These are phyloP conservation scores for Agonopterix arenella DNA, from an alignment of 2,888 invertebrate genomes.

Conservation along the genomic window DNA sequence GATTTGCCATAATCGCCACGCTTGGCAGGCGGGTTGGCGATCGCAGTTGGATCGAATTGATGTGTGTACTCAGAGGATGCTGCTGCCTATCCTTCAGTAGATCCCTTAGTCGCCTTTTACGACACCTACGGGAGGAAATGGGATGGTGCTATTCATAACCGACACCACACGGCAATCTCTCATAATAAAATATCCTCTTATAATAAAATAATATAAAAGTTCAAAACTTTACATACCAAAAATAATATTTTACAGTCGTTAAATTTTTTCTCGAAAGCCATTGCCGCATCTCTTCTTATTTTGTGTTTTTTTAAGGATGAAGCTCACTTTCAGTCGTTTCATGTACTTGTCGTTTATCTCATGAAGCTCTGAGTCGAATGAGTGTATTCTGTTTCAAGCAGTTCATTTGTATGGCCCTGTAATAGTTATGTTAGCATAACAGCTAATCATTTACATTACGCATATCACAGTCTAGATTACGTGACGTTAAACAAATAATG, in stretches of 20 bases:
- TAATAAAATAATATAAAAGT: no score
- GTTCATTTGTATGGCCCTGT: constrained; percentile 45
- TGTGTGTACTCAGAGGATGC: no score
- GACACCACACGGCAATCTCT: no score
- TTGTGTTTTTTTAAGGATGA: constrained; percentile 13
- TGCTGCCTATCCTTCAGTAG: no score
- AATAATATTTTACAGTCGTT: constrained; percentile 36
- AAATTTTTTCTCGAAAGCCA: constrained; percentile 39
- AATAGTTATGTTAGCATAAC: constrained; percentile 48
- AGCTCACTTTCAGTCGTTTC: constrained; percentile 30
- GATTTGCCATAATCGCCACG: no score
- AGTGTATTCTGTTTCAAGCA: constrained; percentile 21
- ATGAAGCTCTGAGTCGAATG: constrained; percentile 48
- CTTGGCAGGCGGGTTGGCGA: no score
- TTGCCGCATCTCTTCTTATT: constrained; percentile 32
- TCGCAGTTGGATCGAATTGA: no score
- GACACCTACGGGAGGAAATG: no score
- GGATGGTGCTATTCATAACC: no score
- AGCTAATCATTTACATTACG: constrained; percentile 45
- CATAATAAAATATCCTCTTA: no score
- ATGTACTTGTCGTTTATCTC: constrained; percentile 44
- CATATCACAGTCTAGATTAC: constrained; percentile 44
- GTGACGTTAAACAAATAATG: constrained; percentile 54
- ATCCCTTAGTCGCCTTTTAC: no score
- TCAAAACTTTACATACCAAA: constrained; percentile 33